Conservation (phyloP, 1,140 invertebrate species). For the Pachyrhynchus sulphureomaculatus region DNA sequence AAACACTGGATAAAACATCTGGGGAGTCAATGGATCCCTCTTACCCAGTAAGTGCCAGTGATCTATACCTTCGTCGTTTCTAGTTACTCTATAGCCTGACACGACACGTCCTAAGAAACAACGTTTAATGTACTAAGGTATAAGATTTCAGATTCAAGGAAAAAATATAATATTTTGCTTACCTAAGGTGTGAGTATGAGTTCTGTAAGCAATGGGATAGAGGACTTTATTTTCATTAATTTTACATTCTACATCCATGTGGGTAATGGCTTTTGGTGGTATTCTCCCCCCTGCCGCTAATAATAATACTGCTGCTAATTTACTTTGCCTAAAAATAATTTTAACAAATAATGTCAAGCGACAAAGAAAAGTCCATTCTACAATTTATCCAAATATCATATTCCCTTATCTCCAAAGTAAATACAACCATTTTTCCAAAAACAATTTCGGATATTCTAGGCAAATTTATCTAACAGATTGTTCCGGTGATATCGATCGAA, state of each 20-base stretch:
- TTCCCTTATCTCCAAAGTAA: too few species aligned
- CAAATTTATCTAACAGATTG: too few species aligned
- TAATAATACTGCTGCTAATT: slow-evolving; percentile 84
- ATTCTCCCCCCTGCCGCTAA: slow-evolving; percentile 81
- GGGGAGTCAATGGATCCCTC: slow-evolving; percentile 85
- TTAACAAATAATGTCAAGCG: too few species aligned
- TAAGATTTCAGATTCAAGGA: too few species aligned
- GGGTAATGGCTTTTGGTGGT: slow-evolving; percentile 67
- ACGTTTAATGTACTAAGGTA: background rate
- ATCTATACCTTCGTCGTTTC: slow-evolving; percentile 59
- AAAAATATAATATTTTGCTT: slow-evolving; percentile 45
- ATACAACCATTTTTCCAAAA: too few species aligned
- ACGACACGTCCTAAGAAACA: slow-evolving; percentile 72
- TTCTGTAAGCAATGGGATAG: slow-evolving; percentile 92
- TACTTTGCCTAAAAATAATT: slow-evolving; percentile 53
- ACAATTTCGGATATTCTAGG: too few species aligned
- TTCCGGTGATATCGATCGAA: too few species aligned
- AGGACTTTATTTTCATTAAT: slow-evolving; percentile 81
- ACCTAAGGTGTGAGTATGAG: slow-evolving; percentile 90
- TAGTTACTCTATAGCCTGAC: slow-evolving; percentile 78
- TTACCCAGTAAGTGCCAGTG: slow-evolving; percentile 87
- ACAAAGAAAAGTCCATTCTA: too few species aligned
- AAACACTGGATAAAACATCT: slow-evolving; percentile 94
- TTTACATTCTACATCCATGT: slow-evolving; percentile 86
- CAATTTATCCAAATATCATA: too few species aligned